These are phyloP conservation scores for Metopia argyrocephala DNA, from an alignment of 2,888 invertebrate genomes.

Conservation along the genomic window DNA sequence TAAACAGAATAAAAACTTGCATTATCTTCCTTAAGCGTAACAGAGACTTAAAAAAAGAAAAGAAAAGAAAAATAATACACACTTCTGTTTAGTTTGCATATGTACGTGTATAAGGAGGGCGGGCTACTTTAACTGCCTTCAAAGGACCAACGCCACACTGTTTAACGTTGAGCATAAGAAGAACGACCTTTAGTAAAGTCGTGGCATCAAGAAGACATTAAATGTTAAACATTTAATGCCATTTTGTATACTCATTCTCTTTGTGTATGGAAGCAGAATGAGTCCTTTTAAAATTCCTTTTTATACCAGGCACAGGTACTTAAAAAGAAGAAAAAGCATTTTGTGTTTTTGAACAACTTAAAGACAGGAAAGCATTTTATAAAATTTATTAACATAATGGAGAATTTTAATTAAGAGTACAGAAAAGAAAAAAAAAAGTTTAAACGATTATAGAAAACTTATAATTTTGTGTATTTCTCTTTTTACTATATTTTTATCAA, in stretches of 20 bases:
- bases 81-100: conserved; percentile 33
- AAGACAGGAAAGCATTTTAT: conserved; percentile 1
- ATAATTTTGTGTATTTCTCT: no score
- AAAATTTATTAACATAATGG: conserved; percentile 43
- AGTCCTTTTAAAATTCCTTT: neutral
- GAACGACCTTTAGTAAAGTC: conserved; percentile 10
- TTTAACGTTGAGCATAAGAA: conserved; percentile 1
- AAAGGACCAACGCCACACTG: conserved; percentile 26
- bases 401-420: conserved; percentile 58
- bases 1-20: no score
- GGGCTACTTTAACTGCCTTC: neutral
- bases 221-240: conserved; percentile 53
- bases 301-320: neutral
- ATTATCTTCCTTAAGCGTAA: conserved; percentile 30
- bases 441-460: no score
- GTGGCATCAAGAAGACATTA: conserved; percentile 43
- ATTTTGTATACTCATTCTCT: neutral
- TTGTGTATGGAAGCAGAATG: neutral
- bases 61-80: conserved; percentile 21
- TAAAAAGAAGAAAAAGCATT: neutral
- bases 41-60: conserved; percentile 45
- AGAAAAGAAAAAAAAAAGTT: no score
- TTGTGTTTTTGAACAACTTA: conserved; percentile 6
- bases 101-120: neutral
- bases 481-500: neutral